phyloP scores from a whole-genome alignment of 2,797 vertebrate genomes.

The Eulemur coronatus region DNA sequence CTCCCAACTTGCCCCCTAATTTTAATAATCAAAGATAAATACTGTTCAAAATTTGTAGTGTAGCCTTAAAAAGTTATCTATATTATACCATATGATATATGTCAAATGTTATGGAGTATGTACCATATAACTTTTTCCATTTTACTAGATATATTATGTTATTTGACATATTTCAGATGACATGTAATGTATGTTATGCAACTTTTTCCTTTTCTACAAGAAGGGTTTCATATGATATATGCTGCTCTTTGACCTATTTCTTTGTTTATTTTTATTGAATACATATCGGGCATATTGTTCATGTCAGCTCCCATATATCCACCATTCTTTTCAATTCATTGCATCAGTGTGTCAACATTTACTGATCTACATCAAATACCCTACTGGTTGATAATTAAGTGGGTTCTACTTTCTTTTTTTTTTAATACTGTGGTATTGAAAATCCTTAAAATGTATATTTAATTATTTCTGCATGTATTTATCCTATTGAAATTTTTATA shows the following conservation, averaged over 20 bases:
- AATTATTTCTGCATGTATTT: neutral
- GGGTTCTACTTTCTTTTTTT: neutral
- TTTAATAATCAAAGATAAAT: neutral
- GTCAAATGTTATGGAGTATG: neutral
- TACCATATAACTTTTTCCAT: neutral
- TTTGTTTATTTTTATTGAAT: neutral
- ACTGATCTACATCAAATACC: neutral
- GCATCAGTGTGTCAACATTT: neutral
- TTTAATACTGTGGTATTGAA: neutral
- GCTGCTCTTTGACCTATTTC: neutral
- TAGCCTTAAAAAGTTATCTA: neutral
- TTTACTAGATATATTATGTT: neutral
- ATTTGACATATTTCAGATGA: neutral
- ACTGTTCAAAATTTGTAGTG: neutral
- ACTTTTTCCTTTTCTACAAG: neutral
- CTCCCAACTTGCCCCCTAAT: too few species aligned
- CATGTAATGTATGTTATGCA: neutral
- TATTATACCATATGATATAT: neutral
- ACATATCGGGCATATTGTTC: neutral
- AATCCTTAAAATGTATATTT: neutral
- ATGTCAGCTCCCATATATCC: neutral
- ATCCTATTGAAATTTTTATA: neutral
- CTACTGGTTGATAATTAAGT: neutral
- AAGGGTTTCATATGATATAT: neutral
- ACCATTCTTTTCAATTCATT: neutral